Conservation (phyloP, 2,797 vertebrate species). For the Scolopax bukidnonensis region DNA sequence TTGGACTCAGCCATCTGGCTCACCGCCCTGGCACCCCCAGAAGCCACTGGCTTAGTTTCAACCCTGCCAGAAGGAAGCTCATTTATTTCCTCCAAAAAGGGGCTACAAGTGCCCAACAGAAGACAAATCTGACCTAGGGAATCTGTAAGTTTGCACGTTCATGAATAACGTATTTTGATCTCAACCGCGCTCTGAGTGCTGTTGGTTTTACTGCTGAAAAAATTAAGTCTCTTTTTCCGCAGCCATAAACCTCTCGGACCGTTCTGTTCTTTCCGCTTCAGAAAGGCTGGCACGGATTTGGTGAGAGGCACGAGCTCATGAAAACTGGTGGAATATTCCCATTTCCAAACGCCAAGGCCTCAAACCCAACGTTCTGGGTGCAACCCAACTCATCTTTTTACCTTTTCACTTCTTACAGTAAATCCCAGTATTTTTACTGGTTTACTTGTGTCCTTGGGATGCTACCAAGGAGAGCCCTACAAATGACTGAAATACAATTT, state of each 20-base stretch:
- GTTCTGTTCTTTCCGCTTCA: background rate
- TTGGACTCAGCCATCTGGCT: background rate
- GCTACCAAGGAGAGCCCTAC: background rate
- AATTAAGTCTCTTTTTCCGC: rapidly evolving
- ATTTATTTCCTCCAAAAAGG: background rate
- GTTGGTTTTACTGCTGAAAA: background rate
- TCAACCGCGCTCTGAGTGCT: background rate
- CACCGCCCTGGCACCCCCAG: background rate
- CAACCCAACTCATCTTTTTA: background rate
- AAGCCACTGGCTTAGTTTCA: background rate
- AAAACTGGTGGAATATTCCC: background rate
- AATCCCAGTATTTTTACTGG: background rate
- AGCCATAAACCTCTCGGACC: background rate
- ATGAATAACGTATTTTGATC: background rate
- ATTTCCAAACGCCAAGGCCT: background rate
- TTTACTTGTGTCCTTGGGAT: background rate
- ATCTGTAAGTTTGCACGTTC: background rate
- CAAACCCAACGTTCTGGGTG: background rate
- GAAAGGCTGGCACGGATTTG: background rate
- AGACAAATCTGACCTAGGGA: background rate
- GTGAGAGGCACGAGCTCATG: background rate
- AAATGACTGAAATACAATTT: background rate
- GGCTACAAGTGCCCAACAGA: background rate
- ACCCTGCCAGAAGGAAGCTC: background rate
- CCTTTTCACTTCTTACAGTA: background rate